These are phyloP conservation scores for Athene noctua DNA, from an alignment of 2,113 vertebrate species.

Conservation along the genomic window DNA sequence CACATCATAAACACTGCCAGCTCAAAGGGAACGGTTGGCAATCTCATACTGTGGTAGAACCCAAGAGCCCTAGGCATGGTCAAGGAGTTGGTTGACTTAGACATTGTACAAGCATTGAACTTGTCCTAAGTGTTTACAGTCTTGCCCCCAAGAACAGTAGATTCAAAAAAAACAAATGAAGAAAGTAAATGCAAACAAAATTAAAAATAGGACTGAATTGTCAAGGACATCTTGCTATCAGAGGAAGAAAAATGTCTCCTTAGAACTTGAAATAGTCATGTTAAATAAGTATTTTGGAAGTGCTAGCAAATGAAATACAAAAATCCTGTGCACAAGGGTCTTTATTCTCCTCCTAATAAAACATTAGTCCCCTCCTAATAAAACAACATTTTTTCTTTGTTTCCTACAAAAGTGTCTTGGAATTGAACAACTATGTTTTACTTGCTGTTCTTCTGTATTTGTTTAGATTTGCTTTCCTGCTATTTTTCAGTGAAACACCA, in stretches of 20 bases:
- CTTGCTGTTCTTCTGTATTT: accelerated
- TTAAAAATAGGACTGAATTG: background rate
- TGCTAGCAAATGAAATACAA: background rate
- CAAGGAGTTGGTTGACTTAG: background rate
- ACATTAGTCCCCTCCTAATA: background rate
- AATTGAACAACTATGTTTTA: background rate
- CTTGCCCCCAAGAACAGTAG: background rate
- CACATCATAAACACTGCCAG: background rate
- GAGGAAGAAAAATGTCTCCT: background rate
- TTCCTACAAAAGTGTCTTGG: background rate
- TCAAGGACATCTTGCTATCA: background rate
- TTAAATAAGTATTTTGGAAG: background rate
- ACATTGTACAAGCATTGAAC: background rate
- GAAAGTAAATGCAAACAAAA: background rate
- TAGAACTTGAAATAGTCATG: background rate
- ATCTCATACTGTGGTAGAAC: background rate
- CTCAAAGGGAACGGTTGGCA: background rate
- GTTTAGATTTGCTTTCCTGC: background rate
- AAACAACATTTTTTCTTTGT: background rate
- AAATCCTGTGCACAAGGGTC: background rate
- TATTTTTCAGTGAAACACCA: background rate
- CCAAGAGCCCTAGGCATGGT: background rate
- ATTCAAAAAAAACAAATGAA: background rate
- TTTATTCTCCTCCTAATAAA: background rate
- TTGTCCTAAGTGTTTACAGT: background rate